Evolutionary conservation across 1,140 invertebrate genomes (phyloP).

Genomic region (Stenopsyche tienmushanensis): DNA sequence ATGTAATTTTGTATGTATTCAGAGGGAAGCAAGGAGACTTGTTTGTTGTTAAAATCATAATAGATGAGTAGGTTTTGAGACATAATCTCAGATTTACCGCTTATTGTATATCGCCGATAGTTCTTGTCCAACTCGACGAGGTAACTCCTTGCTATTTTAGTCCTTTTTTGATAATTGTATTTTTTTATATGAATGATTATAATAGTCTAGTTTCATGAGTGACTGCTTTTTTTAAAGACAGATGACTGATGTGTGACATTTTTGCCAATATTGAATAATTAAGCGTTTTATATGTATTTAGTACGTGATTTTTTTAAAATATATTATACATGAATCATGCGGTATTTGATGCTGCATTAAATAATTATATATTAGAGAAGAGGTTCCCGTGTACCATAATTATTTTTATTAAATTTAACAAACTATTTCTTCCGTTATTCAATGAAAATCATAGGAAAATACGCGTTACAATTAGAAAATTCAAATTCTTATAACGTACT

Average conservation of each 20-base stretch:
- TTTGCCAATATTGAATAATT: constrained; percentile 31
- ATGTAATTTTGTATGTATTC: constrained; percentile 34
- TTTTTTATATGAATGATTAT: constrained; percentile 24
- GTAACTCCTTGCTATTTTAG: constrained; percentile 35
- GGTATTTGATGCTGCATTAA: constrained; percentile 21
- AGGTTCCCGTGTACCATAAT: constrained; percentile 4
- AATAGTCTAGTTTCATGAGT: constrained; percentile 30
- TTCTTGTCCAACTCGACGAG: constrained; percentile 36
- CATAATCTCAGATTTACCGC: constrained; percentile 17
- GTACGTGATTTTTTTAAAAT: constrained; percentile 17
- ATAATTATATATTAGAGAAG: constrained; percentile 4
- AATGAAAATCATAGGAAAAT: too few relatives aligned
- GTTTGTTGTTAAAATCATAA: constrained; percentile 28
- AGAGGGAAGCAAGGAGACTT: constrained; percentile 35
- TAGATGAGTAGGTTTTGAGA: constrained; percentile 23
- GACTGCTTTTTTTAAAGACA: constrained; percentile 25
- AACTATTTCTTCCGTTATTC: too few relatives aligned
- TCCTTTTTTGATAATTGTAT: constrained; percentile 38
- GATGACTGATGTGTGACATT: constrained; percentile 32
- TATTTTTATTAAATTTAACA: not conserved
- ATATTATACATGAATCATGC: too few relatives aligned
- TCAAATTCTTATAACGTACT: constrained; percentile 5
- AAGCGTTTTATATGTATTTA: constrained; percentile 24
- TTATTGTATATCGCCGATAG: constrained; percentile 38
- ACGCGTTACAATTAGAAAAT: too few relatives aligned